A percentile compares a stretch with the other conserved stretches of the same genome.
phyloP scores from a whole-genome alignment of 2,888 invertebrate species.

The Andrena chrysosceles region DNA sequence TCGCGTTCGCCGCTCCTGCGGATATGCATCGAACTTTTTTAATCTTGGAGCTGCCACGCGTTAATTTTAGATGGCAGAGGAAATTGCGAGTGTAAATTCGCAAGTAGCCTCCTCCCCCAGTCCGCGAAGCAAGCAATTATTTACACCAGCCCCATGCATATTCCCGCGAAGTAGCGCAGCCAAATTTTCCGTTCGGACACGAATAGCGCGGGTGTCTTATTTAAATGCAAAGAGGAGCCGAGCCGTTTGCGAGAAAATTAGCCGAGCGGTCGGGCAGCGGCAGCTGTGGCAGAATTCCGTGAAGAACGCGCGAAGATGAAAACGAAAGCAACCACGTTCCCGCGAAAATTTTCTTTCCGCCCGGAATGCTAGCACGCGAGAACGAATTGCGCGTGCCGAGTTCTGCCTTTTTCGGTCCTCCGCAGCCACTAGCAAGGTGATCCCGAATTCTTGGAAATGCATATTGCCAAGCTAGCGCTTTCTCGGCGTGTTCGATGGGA shows the following conservation, averaged over 20 bases:
- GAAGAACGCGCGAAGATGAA: not conserved
- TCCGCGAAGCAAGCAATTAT: slow-evolving; percentile 19
- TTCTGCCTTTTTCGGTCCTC: too few relatives aligned
- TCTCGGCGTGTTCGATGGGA: too few relatives aligned
- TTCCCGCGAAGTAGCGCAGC: slow-evolving; percentile 15
- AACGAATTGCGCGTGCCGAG: too few relatives aligned
- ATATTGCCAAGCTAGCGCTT: not conserved
- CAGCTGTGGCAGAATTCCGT: not conserved
- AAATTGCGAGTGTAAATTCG: not conserved
- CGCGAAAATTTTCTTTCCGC: slow-evolving; percentile 2
- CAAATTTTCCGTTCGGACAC: slow-evolving; percentile 23
- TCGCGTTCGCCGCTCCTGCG: not conserved
- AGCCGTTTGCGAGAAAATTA: slow-evolving; percentile 53
- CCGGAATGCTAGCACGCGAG: too few relatives aligned
- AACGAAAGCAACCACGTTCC: not conserved
- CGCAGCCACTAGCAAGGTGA: not conserved
- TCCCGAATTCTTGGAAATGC: not conserved
- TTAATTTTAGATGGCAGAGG: not conserved
- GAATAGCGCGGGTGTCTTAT: slow-evolving; percentile 36
- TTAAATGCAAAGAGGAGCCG: slow-evolving; percentile 55
- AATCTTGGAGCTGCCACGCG: not conserved
- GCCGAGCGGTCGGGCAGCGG: slow-evolving; percentile 26
- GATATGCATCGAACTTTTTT: not conserved
- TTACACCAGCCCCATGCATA: slow-evolving; percentile 16
- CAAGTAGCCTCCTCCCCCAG: too few relatives aligned